Evolutionary conservation across 1,140 invertebrate genomes (phyloP).

Genomic region (Gryon sp.): DNA sequence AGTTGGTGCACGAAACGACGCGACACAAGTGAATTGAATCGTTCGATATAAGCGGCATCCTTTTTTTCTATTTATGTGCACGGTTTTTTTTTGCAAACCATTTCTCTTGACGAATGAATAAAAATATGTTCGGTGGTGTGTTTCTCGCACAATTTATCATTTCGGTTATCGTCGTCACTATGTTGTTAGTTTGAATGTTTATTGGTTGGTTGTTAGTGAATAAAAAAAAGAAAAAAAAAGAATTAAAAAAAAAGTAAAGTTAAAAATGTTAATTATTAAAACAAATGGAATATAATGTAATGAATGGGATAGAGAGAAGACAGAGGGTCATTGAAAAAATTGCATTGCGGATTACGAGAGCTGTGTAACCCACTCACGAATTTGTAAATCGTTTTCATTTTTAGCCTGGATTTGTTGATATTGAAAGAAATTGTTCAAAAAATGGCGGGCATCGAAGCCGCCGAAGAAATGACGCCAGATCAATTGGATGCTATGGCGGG

Average conservation of each 20-base stretch:
- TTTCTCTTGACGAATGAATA: conserved; percentile 10
- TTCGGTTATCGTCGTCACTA: neutral
- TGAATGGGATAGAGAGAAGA: conserved; percentile 17
- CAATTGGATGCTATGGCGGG: conserved; percentile 98
- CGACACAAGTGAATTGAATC: conserved; percentile 42
- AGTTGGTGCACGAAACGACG: conserved; percentile 36
- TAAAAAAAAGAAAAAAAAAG: conserved; percentile 2
- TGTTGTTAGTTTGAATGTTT: conserved; percentile 9
- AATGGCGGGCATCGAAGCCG: conserved; percentile 98
- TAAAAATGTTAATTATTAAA: too few relatives aligned
- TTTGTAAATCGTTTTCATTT: conserved; percentile 72
- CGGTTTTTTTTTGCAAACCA: neutral
- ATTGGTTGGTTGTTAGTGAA: conserved; percentile 27
- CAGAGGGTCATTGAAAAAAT: conserved; percentile 32
- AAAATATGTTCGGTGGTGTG: conserved; percentile 31
- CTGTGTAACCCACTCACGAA: conserved; percentile 54
- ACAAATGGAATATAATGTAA: conserved; percentile 19
- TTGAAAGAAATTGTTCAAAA: conserved; percentile 99
- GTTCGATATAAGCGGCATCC: neutral
- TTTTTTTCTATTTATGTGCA: conserved; percentile 12
- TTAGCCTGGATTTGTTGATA: conserved; percentile 94
- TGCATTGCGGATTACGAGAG: conserved; percentile 54
- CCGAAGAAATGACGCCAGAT: conserved; percentile 97
- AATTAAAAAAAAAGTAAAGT: conserved; percentile 14
- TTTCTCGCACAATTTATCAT: conserved; percentile 12